Percentiles rank a stretch among this genome's conserved stretches.
phyloP scores from a whole-genome alignment of 2,888 invertebrate genomes.

The Isoperla grammatica region DNA sequence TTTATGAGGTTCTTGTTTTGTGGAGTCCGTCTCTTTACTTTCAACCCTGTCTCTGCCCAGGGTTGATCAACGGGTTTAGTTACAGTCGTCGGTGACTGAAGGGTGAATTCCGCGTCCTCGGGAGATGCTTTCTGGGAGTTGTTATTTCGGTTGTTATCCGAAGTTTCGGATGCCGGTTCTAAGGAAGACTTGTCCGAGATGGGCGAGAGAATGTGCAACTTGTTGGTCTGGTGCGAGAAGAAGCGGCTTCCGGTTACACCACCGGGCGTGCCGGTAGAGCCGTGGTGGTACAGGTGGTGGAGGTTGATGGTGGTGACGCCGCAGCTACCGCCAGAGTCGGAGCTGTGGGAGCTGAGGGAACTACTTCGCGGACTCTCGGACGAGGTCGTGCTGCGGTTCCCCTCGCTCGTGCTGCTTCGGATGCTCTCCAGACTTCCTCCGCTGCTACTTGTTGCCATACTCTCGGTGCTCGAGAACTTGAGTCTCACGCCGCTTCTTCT shows the following conservation, averaged over 20 bases:
- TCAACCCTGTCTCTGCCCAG: constrained; percentile 47
- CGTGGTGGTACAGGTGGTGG: constrained; percentile 47
- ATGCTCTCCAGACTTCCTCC: constrained; percentile 85
- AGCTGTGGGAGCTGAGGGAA: constrained; percentile 79
- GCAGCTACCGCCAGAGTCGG: constrained; percentile 64
- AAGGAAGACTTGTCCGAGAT: constrained; percentile 87
- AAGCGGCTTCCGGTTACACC: constrained; percentile 26
- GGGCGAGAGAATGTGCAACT: constrained; percentile 80
- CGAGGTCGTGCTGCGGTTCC: constrained; percentile 78
- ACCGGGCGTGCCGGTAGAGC: constrained; percentile 5
- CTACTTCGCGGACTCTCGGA: constrained; percentile 79
- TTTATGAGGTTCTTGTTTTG: constrained; percentile 73
- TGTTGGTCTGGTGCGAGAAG: constrained; percentile 62
- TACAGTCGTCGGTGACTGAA: constrained; percentile 40
- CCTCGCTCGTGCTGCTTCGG: constrained; percentile 81
- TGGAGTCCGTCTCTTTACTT: constrained; percentile 59
- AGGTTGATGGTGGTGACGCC: constrained; percentile 51
- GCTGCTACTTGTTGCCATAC: constrained; percentile 76
- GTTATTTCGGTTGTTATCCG: constrained; percentile 73
- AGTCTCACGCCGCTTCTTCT: constrained; percentile 46
- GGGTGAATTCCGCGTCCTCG: constrained; percentile 47
- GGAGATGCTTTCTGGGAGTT: constrained; percentile 73
- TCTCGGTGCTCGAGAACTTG: constrained; percentile 74
- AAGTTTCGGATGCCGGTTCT: constrained; percentile 77
- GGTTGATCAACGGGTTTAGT: constrained; percentile 37